Percentiles rank a stretch among this genome's conserved stretches.
Conservation (phyloP, 2,797 vertebrate genomes). For the Sebastes oblongus region DNA sequence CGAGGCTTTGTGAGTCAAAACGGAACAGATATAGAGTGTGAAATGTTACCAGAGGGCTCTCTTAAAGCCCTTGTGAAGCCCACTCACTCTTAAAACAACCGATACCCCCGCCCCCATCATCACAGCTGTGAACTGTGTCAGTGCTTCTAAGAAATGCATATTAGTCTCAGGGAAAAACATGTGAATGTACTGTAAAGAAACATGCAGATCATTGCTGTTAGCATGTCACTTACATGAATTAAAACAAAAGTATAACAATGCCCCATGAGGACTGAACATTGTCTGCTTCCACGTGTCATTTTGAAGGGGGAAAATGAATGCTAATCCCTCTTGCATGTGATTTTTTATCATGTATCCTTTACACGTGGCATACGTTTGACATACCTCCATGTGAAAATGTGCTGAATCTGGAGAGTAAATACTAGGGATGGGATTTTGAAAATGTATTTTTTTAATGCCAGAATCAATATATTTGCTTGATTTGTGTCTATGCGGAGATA, state of each 20-base stretch:
- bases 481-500: no score
- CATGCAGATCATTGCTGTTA: conserved; percentile 9
- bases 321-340: conserved; percentile 21
- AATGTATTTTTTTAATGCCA: no score
- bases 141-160: conserved; percentile 40
- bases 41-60: conserved; percentile 58
- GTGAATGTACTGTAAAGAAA: conserved; percentile 15
- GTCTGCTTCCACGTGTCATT: not conserved
- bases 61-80: conserved; percentile 54
- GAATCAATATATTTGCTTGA: no score
- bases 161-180: conserved; percentile 1
- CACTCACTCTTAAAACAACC: conserved; percentile 50
- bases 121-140: conserved; percentile 36
- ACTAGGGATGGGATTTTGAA: no score
- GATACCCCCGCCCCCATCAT: conserved; percentile 20
- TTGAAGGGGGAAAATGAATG: not conserved
- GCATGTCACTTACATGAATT: not conserved
- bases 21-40: conserved; percentile 57
- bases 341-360: not conserved
- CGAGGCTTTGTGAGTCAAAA: conserved; percentile 49
- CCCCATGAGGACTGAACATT: not conserved
- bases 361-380: not conserved
- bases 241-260: conserved; percentile 16
- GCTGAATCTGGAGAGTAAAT: not conserved
- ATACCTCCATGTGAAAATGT: not conserved